Conservation (phyloP, 2,797 vertebrate genomes). For the Enteromius argenteus region DNA sequence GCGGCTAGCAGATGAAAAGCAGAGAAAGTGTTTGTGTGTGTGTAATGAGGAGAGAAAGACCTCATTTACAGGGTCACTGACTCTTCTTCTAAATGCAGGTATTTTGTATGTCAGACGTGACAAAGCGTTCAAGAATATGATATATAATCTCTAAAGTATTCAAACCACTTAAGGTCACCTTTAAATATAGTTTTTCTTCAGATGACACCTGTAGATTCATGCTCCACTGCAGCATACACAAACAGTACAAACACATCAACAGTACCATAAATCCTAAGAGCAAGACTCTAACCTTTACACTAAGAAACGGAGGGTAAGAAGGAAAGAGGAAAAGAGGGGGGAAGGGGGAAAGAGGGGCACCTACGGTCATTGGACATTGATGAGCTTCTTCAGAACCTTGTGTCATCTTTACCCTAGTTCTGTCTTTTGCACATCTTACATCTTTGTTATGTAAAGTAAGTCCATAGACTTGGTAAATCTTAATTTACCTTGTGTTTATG, state of each 20-base stretch:
- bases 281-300: conserved; percentile 29
- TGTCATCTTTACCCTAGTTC: conserved; percentile 4
- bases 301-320: neutral
- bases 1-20: neutral
- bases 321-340: conserved; percentile 15
- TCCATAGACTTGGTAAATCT: neutral
- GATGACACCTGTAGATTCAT: neutral
- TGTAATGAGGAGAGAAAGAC: neutral
- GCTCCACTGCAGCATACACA: neutral
- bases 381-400: neutral
- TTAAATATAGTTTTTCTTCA: neutral
- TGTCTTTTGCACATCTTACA: neutral
- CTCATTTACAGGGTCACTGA: conserved; percentile 16
- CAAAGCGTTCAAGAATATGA: neutral
- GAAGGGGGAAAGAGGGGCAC: neutral
- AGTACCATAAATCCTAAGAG: conserved; percentile 18
- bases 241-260: neutral
- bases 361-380: conserved; percentile 34
- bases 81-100: neutral
- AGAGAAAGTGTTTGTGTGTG: neutral
- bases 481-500: neutral
- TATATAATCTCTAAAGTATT: neutral
- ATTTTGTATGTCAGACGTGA: neutral
- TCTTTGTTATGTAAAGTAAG: neutral
- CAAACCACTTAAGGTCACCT: neutral